Evolutionary conservation across 2,797 vertebrate species (phyloP), one percentile per base, ranked within the genome.

Genomic region (Momotus momota): DNA sequence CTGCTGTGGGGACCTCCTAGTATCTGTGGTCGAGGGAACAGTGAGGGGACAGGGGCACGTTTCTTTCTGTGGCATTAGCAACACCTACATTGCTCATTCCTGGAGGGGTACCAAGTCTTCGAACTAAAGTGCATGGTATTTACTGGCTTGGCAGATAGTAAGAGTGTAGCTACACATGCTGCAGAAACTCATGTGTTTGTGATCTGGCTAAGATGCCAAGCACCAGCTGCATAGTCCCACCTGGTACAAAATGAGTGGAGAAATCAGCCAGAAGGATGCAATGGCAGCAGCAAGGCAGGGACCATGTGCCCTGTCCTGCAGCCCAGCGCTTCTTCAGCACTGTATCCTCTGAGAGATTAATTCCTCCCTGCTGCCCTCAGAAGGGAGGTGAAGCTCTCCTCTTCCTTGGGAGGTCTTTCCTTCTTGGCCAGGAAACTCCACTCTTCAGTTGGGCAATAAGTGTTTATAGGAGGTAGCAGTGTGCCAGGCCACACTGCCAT

Each of bases 401-500:
- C 71, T 80, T 81, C 40, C 20, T 54, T 0, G 0, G 27, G 26
- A 85, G 23, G 16, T 71, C 33, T 65, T 69, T 16, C 9, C 11
- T 0, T 1, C 22, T 74, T 7, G 4, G 11, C 7, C 45, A 35
- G 22, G 6, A 25, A 82, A 27, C 18, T 45, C 17, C 1, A 1
- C 43, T 78, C 40, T 62, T 85, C 57, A 43, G 29, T 5, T 23
- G 29, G 35, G 7, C 26, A 35, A 10, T 31, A 58, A 71, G 69
- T 65, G 43, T 45, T 71, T 69, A 52, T 3, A 72, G 61, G 14
- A 61, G 14, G 78, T 90, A 81, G 27, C 27, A n/a, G 40, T 1
- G 2, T n/a, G 41, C 49, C 0, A n/a, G 55, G 14, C 35, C 61
- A 78, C 26, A 16, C 16, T 1, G 1, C 45, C 0, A 0, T 22